Evolutionary conservation across 2,888 invertebrate genomes (phyloP), one percentile per base, ranked within the genome.

Genomic region (Notodonta dromedarius): DNA sequence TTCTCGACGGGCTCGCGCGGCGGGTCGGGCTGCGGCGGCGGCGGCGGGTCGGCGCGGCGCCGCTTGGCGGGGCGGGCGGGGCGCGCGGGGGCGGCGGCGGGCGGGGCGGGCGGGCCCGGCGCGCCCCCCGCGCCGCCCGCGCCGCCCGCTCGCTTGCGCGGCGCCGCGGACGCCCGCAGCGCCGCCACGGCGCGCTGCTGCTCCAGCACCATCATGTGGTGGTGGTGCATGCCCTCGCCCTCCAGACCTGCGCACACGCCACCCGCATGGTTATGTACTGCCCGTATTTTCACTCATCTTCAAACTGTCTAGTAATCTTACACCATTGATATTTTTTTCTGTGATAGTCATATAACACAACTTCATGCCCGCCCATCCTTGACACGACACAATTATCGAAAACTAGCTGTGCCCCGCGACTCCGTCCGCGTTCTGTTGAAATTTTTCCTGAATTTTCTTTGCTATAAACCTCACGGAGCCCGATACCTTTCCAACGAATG

Each of bases 1-100:
- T 97, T 97, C 87, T 97, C 97, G 0, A 91, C 90, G 32, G 96
- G 96, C 82, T 96, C 96, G n/a, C 95, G 89, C 46, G 95, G 94
- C 62, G 95, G 94, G 60, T 95, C 94, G 60, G 94, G 90, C 71
- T 89, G 88, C 65, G 93, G 88, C 67, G 95, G 93, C 66, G 95
- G 91, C 57, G 93, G 84, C 69, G 82, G 83, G 55, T 82, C 88
- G 63, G 82, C 83, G 69, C 87, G 84, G 57, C 87, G 81, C 0
- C 87, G 84, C 79, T 87, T 90, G 74, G 80, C 67, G 24, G 80
- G 2, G 66, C 84, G 81, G 35, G 93, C 82, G 46, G 93, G 89
- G 54, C 90, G 90, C 70, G 93, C 86, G 65, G 94, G 81, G 35
- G 94, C 90, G 70, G 93, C 82, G 54, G 93, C 84, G 51, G 40